phyloP scores from a whole-genome alignment of 1,140 invertebrate species.

The Protaetia brevitarsis region DNA sequence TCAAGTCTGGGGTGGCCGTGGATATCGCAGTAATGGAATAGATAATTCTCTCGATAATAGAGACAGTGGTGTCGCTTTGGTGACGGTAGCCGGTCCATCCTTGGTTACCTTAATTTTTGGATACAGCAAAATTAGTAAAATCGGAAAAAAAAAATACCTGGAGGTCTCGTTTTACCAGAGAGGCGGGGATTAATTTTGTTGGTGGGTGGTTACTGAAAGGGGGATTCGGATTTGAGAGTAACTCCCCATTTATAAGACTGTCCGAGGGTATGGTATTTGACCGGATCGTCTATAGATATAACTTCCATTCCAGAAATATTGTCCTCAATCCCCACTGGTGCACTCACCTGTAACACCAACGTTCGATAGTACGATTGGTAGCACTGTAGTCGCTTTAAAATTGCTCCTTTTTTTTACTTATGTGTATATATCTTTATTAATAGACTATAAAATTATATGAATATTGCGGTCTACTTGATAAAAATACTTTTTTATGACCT shows the following conservation, averaged over 20 bases:
- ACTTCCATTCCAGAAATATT: conserved; percentile 37
- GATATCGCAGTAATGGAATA: conserved; percentile 46
- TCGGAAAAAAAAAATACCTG: conserved; percentile 7
- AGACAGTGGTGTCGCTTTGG: conserved; percentile 39
- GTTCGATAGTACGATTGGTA: not conserved
- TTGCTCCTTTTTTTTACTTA: not conserved
- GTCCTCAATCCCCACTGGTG: conserved; percentile 29
- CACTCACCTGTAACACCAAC: conserved; percentile 23
- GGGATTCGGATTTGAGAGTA: conserved; percentile 23
- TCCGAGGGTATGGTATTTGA: conserved; percentile 40
- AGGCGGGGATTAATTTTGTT: conserved; percentile 19
- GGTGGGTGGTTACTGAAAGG: not conserved
- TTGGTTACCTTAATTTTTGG: conserved; percentile 14
- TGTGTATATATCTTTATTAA: not conserved
- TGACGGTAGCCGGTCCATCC: conserved; percentile 13
- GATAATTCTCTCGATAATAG: conserved; percentile 47
- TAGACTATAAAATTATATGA: too few species aligned
- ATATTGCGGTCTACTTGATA: too few species aligned
- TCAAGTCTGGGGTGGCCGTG: conserved; percentile 34
- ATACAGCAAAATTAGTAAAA: conserved; percentile 5
- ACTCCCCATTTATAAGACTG: conserved; percentile 43
- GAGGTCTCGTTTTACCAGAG: not conserved
- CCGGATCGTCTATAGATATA: conserved; percentile 43
- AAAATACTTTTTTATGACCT: too few species aligned
- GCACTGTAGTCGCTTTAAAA: not conserved